These are phyloP conservation scores for Podarcis muralis DNA, from an alignment of 2,113 vertebrate genomes.

Conservation along the genomic window DNA sequence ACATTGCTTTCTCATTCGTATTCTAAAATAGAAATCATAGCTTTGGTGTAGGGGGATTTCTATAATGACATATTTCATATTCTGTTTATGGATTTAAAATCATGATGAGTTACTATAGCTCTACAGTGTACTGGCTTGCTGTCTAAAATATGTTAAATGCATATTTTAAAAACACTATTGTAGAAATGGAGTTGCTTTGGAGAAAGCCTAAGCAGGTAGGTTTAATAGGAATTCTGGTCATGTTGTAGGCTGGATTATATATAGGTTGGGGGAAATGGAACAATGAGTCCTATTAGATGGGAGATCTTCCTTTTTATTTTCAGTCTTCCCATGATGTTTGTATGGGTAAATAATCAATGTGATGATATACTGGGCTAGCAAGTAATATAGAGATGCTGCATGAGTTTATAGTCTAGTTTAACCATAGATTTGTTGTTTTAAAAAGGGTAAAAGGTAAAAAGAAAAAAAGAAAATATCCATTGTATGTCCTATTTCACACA, in stretches of 20 bases:
- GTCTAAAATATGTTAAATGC: background rate
- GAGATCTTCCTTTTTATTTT: background rate
- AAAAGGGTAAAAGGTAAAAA: no score
- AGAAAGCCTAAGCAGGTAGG: background rate
- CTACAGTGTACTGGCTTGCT: background rate
- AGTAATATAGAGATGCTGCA: background rate
- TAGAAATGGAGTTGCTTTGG: constrained; percentile 16
- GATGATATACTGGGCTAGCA: background rate
- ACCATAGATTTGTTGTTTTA: background rate
- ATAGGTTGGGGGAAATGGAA: background rate
- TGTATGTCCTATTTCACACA: background rate
- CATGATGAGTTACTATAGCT: background rate
- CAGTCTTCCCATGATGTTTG: background rate
- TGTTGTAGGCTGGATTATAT: background rate
- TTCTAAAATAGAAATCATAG: constrained; percentile 24
- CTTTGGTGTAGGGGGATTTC: constrained; percentile 24
- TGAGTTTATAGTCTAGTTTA: background rate
- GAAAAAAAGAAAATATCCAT: background rate
- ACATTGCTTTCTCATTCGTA: background rate
- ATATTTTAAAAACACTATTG: constrained; percentile 1
- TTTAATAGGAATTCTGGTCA: background rate
- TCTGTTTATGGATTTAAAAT: constrained; percentile 12
- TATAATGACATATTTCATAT: background rate
- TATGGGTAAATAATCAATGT: background rate
- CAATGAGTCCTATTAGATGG: background rate